A percentile compares a stretch with the other conserved stretches of the same genome.
Evolutionary conservation across 1,140 invertebrate genomes (phyloP).

Genomic region (Teleogryllus occipitalis): DNA sequence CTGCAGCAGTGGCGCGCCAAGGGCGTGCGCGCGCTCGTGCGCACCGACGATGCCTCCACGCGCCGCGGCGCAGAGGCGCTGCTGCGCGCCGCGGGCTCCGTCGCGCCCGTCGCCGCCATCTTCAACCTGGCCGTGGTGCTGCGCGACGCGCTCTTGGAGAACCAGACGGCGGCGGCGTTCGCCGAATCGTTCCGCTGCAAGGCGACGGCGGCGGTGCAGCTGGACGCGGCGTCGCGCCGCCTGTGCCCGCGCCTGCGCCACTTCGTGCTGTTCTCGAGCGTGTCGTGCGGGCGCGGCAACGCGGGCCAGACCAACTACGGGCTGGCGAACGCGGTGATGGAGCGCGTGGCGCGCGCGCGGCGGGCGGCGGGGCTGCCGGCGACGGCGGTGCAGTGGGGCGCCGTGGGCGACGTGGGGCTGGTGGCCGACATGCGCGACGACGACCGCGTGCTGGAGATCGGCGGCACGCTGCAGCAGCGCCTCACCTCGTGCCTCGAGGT

Average conservation of each 20-base stretch:
- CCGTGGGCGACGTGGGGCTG: neutral
- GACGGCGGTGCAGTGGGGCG: constrained; percentile 29
- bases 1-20: constrained; percentile 38
- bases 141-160: constrained; percentile 51
- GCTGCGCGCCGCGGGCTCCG: constrained; percentile 43
- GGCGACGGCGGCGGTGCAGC: constrained; percentile 25
- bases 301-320: constrained; percentile 59
- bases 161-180: constrained; percentile 40
- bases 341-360: constrained; percentile 51
- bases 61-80: constrained; percentile 46
- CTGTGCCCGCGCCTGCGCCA: constrained; percentile 38
- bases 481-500: neutral
- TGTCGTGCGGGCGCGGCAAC: constrained; percentile 51
- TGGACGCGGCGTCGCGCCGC: constrained; percentile 42
- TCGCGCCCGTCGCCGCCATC: constrained; percentile 62
- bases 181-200: neutral
- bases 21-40: constrained; percentile 43
- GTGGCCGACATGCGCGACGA: constrained; percentile 70
- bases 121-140: constrained; percentile 65
- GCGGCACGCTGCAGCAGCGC: neutral
- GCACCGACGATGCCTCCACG: constrained; percentile 39
- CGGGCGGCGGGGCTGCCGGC: constrained; percentile 41
- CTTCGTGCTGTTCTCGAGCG: constrained; percentile 44
- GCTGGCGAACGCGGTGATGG: constrained; percentile 57
- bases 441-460: constrained; percentile 34